Conservation (phyloP, 2,888 invertebrate species). For the Achlya flavicornis region DNA sequence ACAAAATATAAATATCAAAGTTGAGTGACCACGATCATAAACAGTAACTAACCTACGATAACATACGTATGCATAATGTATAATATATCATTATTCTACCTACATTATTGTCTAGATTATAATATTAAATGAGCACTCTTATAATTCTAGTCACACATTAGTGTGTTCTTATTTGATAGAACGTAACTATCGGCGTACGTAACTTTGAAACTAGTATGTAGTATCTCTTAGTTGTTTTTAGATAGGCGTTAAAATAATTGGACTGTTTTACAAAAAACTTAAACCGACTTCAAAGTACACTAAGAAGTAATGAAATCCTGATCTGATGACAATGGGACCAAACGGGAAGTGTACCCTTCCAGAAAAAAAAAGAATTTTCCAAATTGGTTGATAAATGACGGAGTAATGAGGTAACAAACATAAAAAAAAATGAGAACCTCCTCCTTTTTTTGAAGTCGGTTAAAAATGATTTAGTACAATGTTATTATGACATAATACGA, state of each 20-base stretch:
- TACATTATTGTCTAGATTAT: constrained; percentile 2
- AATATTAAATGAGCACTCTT: constrained; percentile 10
- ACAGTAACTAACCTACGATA: constrained; percentile 12
- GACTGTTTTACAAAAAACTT: not conserved
- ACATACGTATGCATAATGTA: not conserved
- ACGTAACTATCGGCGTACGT: no score
- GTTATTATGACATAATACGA: not conserved
- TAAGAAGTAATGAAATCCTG: no score
- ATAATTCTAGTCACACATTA: not conserved
- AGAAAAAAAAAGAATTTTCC: no score
- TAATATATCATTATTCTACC: not conserved
- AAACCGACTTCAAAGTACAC: no score
- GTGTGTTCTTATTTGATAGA: not conserved
- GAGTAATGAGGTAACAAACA: no score
- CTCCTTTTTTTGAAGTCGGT: no score
- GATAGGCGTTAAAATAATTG: not conserved
- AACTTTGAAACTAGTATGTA: not conserved
- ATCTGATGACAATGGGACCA: no score
- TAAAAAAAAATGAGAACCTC: no score
- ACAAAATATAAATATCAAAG: not conserved
- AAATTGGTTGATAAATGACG: no score
- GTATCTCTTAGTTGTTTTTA: not conserved
- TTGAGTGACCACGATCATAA: not conserved
- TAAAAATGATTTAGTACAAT: not conserved
- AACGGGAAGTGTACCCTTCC: no score